These are phyloP conservation scores for Nematolebias whitei DNA, from an alignment of 2,113 vertebrate genomes.

Conservation along the genomic window DNA sequence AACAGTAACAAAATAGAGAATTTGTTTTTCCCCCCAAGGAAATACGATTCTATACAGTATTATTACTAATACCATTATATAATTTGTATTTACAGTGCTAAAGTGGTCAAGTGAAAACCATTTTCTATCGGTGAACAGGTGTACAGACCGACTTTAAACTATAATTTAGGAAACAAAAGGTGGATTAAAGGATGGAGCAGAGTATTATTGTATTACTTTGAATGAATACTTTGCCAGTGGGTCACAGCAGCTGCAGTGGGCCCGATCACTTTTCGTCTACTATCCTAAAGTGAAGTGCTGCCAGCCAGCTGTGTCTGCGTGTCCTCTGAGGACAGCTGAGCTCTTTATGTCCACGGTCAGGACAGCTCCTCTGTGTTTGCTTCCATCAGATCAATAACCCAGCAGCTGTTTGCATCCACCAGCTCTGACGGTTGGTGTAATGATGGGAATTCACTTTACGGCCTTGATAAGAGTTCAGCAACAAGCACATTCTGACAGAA, in stretches of 20 bases:
- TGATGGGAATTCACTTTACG: constrained; percentile 6
- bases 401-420: constrained; percentile 37
- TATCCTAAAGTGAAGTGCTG: constrained; percentile 22
- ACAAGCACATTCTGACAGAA: neutral
- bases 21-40: no score
- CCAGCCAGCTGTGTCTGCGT: constrained; percentile 29
- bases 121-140: neutral
- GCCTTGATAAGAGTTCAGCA: neutral
- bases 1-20: no score
- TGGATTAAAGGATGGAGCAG: neutral
- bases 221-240: constrained; percentile 13
- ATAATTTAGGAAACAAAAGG: neutral
- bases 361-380: constrained; percentile 10
- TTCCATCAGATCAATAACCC: constrained; percentile 22
- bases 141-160: neutral
- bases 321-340: constrained; percentile 25
- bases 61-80: no score
- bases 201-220: constrained; percentile 7
- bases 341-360: constrained; percentile 34
- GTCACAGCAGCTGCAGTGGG: constrained; percentile 44
- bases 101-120: no score
- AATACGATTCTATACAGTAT: no score
- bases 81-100: no score
- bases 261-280: constrained; percentile 32
- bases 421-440: constrained; percentile 11